Percentiles rank a stretch among this genome's conserved stretches.
Conservation (phyloP, 2,797 vertebrate genomes). For the Odontamblyopus lacepedii region DNA sequence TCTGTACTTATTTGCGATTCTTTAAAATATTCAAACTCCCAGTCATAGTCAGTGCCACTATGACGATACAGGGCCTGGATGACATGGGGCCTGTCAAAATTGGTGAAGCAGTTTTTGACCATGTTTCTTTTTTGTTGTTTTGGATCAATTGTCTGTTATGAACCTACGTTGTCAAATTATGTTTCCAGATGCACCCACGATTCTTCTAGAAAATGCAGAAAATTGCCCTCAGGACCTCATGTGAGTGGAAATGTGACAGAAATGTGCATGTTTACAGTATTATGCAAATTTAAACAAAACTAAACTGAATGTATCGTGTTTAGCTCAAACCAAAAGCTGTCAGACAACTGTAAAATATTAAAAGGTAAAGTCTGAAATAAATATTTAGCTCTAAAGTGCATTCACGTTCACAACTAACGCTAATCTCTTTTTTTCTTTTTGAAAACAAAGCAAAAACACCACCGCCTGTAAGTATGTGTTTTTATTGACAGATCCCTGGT, state of each 20-base stretch:
- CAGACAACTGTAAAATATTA: conserved; percentile 7
- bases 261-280: not conserved
- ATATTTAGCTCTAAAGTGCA: not conserved
- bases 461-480: conserved; percentile 29
- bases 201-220: conserved; percentile 25
- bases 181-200: conserved; percentile 50
- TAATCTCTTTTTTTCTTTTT: not conserved
- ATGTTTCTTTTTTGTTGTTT: no score
- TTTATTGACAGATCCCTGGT: no score
- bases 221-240: conserved; percentile 26
- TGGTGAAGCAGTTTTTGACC: no score
- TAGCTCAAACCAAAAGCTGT: conserved; percentile 12
- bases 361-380: not conserved
- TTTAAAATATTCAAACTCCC: no score
- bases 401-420: not conserved
- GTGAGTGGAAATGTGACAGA: conserved; percentile 27
- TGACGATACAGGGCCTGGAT: no score
- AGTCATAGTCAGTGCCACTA: no score
- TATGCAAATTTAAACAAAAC: not conserved
- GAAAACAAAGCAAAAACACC: conserved; percentile 27
- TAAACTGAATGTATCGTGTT: not conserved
- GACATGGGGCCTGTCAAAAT: no score
- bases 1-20: no score
- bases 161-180: not conserved
- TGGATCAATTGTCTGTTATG: no score